Evolutionary conservation across 2,113 vertebrate species (phyloP).

Genomic region (Neofelis nebulosa): DNA sequence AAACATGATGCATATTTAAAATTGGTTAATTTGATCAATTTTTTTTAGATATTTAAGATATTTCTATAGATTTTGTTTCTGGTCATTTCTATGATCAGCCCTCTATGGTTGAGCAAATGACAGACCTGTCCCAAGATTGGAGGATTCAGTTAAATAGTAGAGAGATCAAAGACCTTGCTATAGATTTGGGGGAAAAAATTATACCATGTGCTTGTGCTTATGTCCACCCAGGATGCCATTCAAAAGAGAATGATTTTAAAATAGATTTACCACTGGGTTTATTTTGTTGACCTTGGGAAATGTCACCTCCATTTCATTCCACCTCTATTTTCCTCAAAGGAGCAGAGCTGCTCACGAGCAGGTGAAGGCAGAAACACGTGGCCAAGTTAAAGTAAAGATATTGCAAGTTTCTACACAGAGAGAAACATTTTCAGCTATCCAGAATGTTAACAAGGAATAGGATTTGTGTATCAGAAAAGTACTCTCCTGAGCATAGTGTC

Average conservation of each 20-base stretch:
- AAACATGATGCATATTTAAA: not conserved
- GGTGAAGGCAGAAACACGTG: slow-evolving; percentile 61
- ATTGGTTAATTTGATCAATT: not conserved
- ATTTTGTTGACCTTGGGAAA: slow-evolving; percentile 63
- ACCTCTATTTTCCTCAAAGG: slow-evolving; percentile 53
- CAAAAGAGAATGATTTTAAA: slow-evolving; percentile 47
- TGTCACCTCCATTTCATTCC: slow-evolving; percentile 68
- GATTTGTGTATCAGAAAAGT: slow-evolving; percentile 63
- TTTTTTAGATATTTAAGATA: not conserved
- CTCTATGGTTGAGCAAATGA: slow-evolving; percentile 61
- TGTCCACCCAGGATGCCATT: not conserved
- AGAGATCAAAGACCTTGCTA: slow-evolving; percentile 41
- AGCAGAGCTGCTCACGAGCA: slow-evolving; percentile 44
- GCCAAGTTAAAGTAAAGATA: slow-evolving; percentile 69
- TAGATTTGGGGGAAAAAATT: not conserved
- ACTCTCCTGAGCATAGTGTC: slow-evolving; percentile 48
- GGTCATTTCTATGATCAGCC: slow-evolving; percentile 54
- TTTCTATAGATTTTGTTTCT: slow-evolving; percentile 68
- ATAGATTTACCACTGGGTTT: slow-evolving; percentile 25
- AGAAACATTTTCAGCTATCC: slow-evolving; percentile 65
- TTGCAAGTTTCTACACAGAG: slow-evolving; percentile 60
- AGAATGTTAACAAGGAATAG: slow-evolving; percentile 60
- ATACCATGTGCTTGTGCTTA: not conserved
- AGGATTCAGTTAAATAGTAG: slow-evolving; percentile 33
- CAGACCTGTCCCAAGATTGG: slow-evolving; percentile 7